These are phyloP conservation scores for Philonicus albiceps DNA, from an alignment of 2,888 invertebrate genomes.

Conservation along the genomic window DNA sequence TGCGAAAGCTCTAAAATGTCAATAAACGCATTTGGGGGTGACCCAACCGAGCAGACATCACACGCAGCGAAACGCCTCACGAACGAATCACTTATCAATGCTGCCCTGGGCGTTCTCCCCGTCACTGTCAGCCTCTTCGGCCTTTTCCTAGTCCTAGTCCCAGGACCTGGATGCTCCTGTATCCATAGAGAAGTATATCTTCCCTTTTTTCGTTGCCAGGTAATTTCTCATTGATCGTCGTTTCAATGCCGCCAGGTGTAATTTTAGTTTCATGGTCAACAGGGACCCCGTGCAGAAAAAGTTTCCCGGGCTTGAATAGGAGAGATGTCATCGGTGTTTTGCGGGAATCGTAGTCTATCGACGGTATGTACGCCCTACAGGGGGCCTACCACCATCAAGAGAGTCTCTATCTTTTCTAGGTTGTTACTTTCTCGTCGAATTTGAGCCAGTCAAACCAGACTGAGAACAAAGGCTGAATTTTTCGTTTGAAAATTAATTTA, in stretches of 20 bases:
- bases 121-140: neutral
- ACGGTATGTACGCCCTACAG: neutral
- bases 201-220: slow-evolving; percentile 14
- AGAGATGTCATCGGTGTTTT: neutral
- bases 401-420: neutral
- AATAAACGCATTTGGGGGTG: slow-evolving; percentile 26
- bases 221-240: neutral
- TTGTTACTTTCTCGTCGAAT: neutral
- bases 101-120: neutral
- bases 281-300: slow-evolving; percentile 1
- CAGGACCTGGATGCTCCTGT: neutral
- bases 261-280: slow-evolving; percentile 39
- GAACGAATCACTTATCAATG: neutral
- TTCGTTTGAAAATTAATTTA: neutral
- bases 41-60: slow-evolving; percentile 2
- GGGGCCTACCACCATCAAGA: neutral
- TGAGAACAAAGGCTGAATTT: neutral
- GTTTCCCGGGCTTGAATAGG: neutral
- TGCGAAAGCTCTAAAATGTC: slow-evolving; percentile 21
- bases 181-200: neutral
- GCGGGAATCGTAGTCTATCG: neutral
- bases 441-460: neutral
- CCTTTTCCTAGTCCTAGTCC: neutral
- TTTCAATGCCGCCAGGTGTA: slow-evolving; percentile 22
- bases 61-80: neutral